Conservation (phyloP, 2,888 invertebrate genomes). For the Aleiodes leptofemur region DNA sequence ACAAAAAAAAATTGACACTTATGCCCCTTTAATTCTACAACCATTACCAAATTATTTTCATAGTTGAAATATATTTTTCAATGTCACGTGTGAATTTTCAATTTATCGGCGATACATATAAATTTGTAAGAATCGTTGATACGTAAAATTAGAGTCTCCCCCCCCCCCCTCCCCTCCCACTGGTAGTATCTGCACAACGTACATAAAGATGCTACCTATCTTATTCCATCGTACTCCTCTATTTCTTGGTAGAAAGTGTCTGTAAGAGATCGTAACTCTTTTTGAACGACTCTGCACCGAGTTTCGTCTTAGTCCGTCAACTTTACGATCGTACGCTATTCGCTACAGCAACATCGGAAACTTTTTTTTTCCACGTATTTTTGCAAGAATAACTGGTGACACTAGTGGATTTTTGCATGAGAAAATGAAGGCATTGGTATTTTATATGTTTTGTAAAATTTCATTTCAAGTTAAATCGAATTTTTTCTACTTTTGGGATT, state of each 20-base stretch:
- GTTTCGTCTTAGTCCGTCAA: slow-evolving; percentile 48
- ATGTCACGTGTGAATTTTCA: too few species aligned
- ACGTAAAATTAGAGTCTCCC: slow-evolving; percentile 47
- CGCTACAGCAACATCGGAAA: slow-evolving; percentile 38
- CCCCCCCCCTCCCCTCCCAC: background rate
- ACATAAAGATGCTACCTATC: slow-evolving; percentile 2
- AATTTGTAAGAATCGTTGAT: slow-evolving; percentile 42
- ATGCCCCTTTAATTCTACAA: too few species aligned
- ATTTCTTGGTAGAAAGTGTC: slow-evolving; percentile 40
- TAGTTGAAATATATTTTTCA: slow-evolving; percentile 25
- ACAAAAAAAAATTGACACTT: too few species aligned
- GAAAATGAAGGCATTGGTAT: background rate
- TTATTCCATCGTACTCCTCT: slow-evolving; percentile 23
- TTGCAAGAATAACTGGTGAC: too few species aligned
- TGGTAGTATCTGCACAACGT: too few species aligned
- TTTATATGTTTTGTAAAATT: slow-evolving; percentile 8
- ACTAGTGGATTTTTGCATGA: background rate
- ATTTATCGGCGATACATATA: background rate
- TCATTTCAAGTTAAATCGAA: slow-evolving; percentile 5
- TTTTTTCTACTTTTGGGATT: slow-evolving; percentile 16
- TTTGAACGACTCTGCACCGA: slow-evolving; percentile 50
- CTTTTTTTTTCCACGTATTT: too few species aligned
- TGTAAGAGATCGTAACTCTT: slow-evolving; percentile 44
- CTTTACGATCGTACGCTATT: slow-evolving; percentile 48
- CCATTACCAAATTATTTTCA: background rate